Percentiles rank a stretch among this genome's conserved stretches.
Evolutionary conservation across 2,797 vertebrate genomes (phyloP).

Genomic region (Gambusia yucatana): DNA sequence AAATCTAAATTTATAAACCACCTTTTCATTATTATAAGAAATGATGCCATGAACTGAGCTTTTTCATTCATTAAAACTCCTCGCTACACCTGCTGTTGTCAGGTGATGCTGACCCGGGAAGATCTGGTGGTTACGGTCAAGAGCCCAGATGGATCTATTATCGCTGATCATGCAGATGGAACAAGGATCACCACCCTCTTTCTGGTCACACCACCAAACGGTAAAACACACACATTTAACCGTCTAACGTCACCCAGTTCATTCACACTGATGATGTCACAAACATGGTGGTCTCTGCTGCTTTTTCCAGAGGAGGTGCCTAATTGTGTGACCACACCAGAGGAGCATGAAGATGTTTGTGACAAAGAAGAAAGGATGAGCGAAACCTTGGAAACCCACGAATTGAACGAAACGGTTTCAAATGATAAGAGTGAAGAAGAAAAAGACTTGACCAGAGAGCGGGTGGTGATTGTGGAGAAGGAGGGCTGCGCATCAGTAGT

Average conservation of each 20-base stretch:
- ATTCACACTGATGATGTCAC: not conserved
- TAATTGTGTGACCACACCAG: constrained; percentile 16
- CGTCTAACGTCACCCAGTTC: not conserved
- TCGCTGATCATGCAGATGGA: constrained; percentile 90
- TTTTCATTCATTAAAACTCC: not conserved
- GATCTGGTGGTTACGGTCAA: constrained; percentile 87
- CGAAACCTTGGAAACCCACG: not conserved
- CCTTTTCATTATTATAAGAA: not conserved
- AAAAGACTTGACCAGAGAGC: constrained; percentile 65
- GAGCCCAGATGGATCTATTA: constrained; percentile 77
- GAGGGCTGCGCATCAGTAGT: constrained; percentile 84
- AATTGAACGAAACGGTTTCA: constrained; percentile 46
- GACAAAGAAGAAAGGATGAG: constrained; percentile 1
- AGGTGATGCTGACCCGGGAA: constrained; percentile 90
- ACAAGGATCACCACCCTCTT: constrained; percentile 90
- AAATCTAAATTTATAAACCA: not conserved
- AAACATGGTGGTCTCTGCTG: not conserved
- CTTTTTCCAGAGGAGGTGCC: constrained; percentile 40
- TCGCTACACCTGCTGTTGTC: constrained; percentile 11
- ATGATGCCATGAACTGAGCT: not conserved
- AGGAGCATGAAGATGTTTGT: constrained; percentile 9
- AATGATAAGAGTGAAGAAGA: constrained; percentile 17
- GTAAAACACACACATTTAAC: constrained; percentile 71
- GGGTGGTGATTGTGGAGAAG: constrained; percentile 84
- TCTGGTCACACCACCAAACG: constrained; percentile 67